A percentile compares a stretch with the other conserved stretches of the same genome.
These are phyloP conservation scores for Psophia crepitans DNA, from an alignment of 2,113 vertebrate genomes.

Conservation along the genomic window DNA sequence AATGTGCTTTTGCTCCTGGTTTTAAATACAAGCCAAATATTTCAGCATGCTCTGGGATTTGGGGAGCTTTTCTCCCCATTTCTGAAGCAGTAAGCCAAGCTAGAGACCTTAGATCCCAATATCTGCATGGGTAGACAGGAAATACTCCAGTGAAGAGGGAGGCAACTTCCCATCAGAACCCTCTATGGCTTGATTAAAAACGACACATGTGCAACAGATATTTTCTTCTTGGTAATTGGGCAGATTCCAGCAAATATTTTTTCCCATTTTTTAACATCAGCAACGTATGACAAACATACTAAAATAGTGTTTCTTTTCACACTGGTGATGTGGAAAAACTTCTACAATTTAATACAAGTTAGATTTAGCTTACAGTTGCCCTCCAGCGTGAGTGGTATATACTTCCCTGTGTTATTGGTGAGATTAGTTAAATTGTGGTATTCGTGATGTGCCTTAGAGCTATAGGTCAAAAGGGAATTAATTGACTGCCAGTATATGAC, in stretches of 20 bases:
- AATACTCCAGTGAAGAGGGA: neutral
- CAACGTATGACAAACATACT: neutral
- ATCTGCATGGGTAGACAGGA: fast-evolving
- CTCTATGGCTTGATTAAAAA: neutral
- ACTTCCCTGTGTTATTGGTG: neutral
- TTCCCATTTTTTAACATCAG: neutral
- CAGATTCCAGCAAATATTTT: neutral
- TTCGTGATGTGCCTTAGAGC: neutral
- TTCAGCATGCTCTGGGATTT: neutral
- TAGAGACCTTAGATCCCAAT: neutral
- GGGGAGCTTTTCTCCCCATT: neutral
- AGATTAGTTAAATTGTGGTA: neutral
- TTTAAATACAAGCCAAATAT: neutral
- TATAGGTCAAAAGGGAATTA: neutral
- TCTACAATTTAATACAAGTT: neutral
- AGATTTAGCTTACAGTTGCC: neutral
- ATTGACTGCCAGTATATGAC: neutral
- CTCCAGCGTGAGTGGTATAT: neutral
- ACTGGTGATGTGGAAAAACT: neutral
- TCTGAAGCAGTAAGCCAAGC: neutral
- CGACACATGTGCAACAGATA: fast-evolving
- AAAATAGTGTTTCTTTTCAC: neutral
- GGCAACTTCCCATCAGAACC: neutral
- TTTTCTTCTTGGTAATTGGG: neutral
- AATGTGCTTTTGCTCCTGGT: neutral